Base-by-base conservation (phyloP, 2,797 vertebrate genomes). In the Ctenosaura bakeri region DNA sequence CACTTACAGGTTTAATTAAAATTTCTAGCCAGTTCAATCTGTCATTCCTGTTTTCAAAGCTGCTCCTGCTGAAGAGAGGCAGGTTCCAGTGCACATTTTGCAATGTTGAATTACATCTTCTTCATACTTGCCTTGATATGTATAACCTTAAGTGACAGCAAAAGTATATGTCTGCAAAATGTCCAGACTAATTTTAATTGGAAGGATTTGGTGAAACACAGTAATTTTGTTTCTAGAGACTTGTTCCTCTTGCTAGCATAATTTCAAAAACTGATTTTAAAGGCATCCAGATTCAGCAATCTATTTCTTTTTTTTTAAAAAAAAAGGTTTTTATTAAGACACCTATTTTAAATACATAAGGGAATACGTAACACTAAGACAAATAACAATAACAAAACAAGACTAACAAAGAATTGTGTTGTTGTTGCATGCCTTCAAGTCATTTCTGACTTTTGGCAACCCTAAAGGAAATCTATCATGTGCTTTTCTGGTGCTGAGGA, bases 1-100 rank as follows among this genome's bases (percentile, higher is more conserved):
- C 92, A 88, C 90, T 94, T 93, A 83, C 91, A 95, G 91, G 62
- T 96, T 97, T 95, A 95, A 97, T 97, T 98, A 97, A 97, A 95
- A 95, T 97, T 94, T 95, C 85, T 88, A 91, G 91, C 62, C 86
- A 32, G 91, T 83, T 83, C 76, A 90, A 32, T 95, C 90, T 94
- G 88, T 92, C 77, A 93, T 94, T 92, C 88, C 83, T 91, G 82
- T 91, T 94, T 94, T 95, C 89, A 79, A 83, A 94, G 38, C 66
- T 89, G 89, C 88, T 92, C 24, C 86, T 77, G 54, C 73, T 91
- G 46, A 18, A 64, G 82, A 93, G 79, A 79, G 38, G 84, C 29
- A 32, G 86, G 74, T n/a, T 66, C 73, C 46, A 32, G 38, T 26
- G 22, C 64, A 66, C 18, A 8, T 2, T 76, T 46, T 71, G 83